phyloP scores from a whole-genome alignment of 2,888 invertebrate genomes.

The Drosophila pseudotalamancana region DNA sequence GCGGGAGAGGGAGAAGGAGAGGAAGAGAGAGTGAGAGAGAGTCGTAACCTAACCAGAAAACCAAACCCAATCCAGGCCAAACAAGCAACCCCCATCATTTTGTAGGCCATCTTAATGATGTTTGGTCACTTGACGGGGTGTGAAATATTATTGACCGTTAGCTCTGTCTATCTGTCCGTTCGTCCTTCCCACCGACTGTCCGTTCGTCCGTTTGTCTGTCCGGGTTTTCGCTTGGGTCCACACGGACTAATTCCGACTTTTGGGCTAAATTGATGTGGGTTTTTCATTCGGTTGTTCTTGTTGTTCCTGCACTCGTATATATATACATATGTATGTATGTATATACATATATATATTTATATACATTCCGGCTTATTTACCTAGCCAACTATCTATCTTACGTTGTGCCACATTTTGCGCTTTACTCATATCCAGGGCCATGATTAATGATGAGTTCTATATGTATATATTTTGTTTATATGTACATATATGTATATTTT shows the following conservation, averaged over 20 bases:
- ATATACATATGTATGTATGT: too few species aligned
- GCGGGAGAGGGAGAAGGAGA: not conserved
- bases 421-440: conserved; percentile 1
- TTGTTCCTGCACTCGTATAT: not conserved
- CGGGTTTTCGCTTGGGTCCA: not conserved
- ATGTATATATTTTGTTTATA: not conserved
- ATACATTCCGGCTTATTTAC: conserved; percentile 15
- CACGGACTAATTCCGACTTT: conserved; percentile 24
- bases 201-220: not conserved
- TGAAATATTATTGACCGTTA: conserved; percentile 61
- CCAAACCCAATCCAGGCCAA: not conserved
- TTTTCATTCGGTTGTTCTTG: conserved; percentile 2
- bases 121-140: conserved; percentile 49
- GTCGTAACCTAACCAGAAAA: conserved; percentile 6
- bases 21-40: not conserved
- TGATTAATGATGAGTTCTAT: conserved; percentile 50
- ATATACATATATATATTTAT: too few species aligned
- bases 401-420: conserved; percentile 33
- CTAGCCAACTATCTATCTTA: not conserved
- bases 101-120: conserved; percentile 55
- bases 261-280: conserved; percentile 40
- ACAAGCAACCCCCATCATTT: not conserved
- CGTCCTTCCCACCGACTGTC: not conserved
- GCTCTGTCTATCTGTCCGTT: conserved; percentile 2
- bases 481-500: not conserved